Evolutionary conservation across 2,113 vertebrate genomes (phyloP).

Genomic region (Sphaerodactylus townsendi): DNA sequence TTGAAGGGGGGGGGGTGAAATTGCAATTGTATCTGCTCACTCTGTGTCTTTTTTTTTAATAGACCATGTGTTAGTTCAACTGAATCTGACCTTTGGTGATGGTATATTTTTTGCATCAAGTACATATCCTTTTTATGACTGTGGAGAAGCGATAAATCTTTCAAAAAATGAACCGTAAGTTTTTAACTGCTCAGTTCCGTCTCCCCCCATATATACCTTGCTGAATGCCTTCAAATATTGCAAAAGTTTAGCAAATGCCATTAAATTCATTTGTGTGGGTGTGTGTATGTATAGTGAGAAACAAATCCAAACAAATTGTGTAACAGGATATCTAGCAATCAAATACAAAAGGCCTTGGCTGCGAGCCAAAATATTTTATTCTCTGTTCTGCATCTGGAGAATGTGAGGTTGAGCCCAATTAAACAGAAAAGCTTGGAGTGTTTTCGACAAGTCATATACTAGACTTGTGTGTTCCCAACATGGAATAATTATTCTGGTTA

Average conservation of each 20-base stretch:
- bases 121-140: constrained; percentile 92
- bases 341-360: too few species aligned
- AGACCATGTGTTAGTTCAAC: constrained; percentile 87
- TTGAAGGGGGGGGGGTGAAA: constrained; percentile 29
- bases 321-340: too few species aligned
- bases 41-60: constrained; percentile 29
- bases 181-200: constrained; percentile 25
- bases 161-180: constrained; percentile 91
- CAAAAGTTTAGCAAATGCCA: not conserved
- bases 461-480: too few species aligned
- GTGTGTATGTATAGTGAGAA: too few species aligned
- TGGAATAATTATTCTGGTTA: too few species aligned
- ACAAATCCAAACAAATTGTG: too few species aligned
- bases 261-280: not conserved
- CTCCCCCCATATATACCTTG: not conserved
- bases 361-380: too few species aligned
- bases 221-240: not conserved
- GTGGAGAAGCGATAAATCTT: constrained; percentile 83
- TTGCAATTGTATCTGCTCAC: constrained; percentile 36
- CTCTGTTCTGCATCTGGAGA: too few species aligned
- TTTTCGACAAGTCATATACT: too few species aligned
- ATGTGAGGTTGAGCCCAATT: too few species aligned
- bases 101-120: constrained; percentile 81
- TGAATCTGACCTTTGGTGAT: constrained; percentile 76
- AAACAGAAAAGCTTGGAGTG: too few species aligned